phyloP scores from a whole-genome alignment of 1,140 invertebrate species.

The Mesaphorura yosii region DNA sequence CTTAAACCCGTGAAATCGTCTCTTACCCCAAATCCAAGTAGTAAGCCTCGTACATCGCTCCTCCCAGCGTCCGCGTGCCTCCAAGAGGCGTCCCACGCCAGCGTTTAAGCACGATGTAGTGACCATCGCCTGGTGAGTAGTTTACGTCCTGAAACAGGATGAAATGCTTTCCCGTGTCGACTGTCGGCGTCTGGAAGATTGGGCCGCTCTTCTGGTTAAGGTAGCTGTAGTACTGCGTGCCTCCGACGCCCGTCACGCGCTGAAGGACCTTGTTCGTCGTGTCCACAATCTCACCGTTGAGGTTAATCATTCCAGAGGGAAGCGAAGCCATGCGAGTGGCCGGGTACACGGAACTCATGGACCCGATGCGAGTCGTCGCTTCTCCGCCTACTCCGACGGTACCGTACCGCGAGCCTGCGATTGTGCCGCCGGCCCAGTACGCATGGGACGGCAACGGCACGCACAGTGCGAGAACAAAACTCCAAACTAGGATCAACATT shows the following conservation, averaged over 20 bases:
- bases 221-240: conserved; percentile 13
- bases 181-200: conserved; percentile 12
- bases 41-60: conserved; percentile 21
- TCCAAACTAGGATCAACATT: no score
- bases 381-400: background rate
- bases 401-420: background rate
- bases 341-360: background rate
- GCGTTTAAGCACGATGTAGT: conserved; percentile 16
- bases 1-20: background rate
- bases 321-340: background rate
- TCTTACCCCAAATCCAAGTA: conserved; percentile 20
- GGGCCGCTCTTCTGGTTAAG: conserved; percentile 7
- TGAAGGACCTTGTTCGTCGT: conserved; percentile 20
- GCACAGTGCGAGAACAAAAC: no score
- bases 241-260: background rate
- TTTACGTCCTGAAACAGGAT: conserved; percentile 17
- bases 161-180: conserved; percentile 9
- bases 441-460: no score
- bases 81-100: background rate
- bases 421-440: background rate
- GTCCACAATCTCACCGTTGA: conserved; percentile 17
- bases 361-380: background rate
- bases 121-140: conserved; percentile 19
- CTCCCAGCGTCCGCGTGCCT: background rate
- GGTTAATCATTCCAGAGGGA: background rate